Conservation (phyloP, 2,888 invertebrate species). For the Sphaerophoria taeniata region DNA sequence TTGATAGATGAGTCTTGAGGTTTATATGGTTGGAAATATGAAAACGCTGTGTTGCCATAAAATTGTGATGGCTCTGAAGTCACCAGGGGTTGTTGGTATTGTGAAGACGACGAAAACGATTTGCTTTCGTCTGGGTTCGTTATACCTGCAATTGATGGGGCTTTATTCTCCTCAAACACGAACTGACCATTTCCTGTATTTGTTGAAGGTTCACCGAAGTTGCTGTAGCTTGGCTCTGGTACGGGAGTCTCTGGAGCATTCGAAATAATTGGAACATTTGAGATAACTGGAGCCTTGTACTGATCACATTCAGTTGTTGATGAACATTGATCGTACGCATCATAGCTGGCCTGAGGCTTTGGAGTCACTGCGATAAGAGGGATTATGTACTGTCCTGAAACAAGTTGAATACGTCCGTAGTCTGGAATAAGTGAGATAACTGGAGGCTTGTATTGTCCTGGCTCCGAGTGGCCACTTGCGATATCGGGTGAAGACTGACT, state of each 20-base stretch:
- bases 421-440: background rate
- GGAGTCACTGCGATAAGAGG: too few species aligned
- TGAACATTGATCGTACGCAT: too few species aligned
- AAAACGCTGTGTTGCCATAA: background rate
- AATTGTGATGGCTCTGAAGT: background rate
- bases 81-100: constrained; percentile 1
- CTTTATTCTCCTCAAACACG: background rate
- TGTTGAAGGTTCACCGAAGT: background rate
- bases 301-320: too few species aligned
- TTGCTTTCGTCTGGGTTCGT: constrained; percentile 6
- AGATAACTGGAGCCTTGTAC: too few species aligned
- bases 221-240: background rate
- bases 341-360: too few species aligned
- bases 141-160: background rate
- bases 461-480: background rate
- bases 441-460: constrained; percentile 4
- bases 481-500: background rate
- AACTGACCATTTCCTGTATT: background rate
- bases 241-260: too few species aligned
- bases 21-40: constrained; percentile 11
- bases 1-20: background rate
- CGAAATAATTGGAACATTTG: too few species aligned
- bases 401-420: background rate
- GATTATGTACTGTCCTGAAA: too few species aligned
- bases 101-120: background rate